A percentile compares a stretch with the other conserved stretches of the same genome.
phyloP scores from a whole-genome alignment of 2,113 vertebrate species.

The Ondatra zibethicus region DNA sequence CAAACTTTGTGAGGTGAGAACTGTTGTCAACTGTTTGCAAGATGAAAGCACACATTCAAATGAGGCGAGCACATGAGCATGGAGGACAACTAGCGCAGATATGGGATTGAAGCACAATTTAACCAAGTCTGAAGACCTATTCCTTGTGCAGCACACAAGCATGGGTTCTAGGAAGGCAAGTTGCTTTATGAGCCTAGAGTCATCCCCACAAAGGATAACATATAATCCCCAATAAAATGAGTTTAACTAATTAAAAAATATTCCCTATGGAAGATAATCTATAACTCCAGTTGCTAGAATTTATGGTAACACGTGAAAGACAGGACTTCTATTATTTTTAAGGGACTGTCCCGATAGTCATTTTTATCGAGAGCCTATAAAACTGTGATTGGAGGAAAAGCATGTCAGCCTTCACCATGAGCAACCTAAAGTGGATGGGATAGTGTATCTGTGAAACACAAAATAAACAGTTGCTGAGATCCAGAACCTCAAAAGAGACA shows the following conservation, averaged over 20 bases:
- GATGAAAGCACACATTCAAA: not conserved
- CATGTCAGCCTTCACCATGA: not conserved
- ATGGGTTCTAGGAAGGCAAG: not conserved
- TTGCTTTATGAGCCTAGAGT: not conserved
- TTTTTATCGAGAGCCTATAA: not conserved
- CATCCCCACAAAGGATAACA: not conserved
- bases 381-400: not conserved
- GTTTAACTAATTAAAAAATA: not conserved
- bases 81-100: not conserved
- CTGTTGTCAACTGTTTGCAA: not conserved
- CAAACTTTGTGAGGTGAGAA: not conserved
- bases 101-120: not conserved
- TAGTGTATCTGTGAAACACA: not conserved
- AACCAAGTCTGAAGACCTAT: not conserved
- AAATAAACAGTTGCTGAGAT: not conserved
- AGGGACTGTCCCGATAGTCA: not conserved
- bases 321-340: not conserved
- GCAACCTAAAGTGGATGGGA: not conserved
- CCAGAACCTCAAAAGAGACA: slow-evolving; percentile 5
- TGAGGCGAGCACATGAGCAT: not conserved
- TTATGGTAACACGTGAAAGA: not conserved
- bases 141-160: not conserved
- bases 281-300: not conserved
- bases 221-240: not conserved
- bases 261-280: not conserved